Evolutionary conservation across 2,797 vertebrate genomes (phyloP).

Genomic region (Emys orbicularis): DNA sequence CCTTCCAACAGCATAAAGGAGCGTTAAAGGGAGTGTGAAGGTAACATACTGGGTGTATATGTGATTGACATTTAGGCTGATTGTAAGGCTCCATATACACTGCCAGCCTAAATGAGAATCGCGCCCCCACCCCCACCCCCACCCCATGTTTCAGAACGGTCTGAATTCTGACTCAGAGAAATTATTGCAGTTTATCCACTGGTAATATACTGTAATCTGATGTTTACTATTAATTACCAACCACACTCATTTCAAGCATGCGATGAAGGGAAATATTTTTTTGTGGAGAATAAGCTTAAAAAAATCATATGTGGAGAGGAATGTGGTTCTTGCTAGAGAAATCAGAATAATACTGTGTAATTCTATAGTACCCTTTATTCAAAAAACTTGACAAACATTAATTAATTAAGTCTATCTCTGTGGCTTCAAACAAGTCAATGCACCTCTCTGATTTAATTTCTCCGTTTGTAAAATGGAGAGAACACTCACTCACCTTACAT

Average conservation of each 20-base stretch:
- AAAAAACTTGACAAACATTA: conserved; percentile 14
- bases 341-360: conserved; percentile 45
- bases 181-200: background rate
- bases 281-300: conserved; percentile 31
- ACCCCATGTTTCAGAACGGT: background rate
- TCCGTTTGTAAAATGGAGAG: background rate
- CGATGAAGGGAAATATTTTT: conserved; percentile 37
- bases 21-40: background rate
- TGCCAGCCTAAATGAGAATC: background rate
- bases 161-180: conserved; percentile 7
- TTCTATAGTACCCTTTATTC: conserved; percentile 25
- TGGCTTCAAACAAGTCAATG: background rate
- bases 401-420: conserved; percentile 46
- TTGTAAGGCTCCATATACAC: background rate
- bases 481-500: background rate
- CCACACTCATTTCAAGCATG: background rate
- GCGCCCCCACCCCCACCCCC: background rate
- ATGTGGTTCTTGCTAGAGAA: background rate
- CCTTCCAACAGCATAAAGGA: background rate
- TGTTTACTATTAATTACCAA: conserved; percentile 48
- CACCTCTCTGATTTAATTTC: background rate
- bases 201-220: conserved; percentile 23
- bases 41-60: conserved; percentile 20
- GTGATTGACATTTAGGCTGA: background rate
- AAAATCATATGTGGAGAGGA: conserved; percentile 21